Base-by-base conservation (phyloP, 2,113 vertebrate genomes). In the Cebus imitator region DNA sequence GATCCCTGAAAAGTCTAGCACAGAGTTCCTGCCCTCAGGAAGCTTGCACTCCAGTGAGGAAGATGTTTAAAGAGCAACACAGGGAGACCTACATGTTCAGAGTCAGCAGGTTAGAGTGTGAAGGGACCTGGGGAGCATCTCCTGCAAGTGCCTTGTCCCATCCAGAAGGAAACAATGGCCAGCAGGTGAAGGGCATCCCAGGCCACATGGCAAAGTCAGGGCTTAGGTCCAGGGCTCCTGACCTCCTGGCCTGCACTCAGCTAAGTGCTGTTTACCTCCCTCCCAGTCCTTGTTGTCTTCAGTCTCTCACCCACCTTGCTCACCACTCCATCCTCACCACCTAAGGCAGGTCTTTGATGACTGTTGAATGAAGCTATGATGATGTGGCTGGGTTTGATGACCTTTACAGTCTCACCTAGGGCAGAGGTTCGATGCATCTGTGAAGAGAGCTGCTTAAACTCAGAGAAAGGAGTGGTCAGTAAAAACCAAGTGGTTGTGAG, bases 11-110 rank as follows among this genome's bases (percentile, higher is more conserved):
- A 70, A 43, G n/a, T 5, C 45, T 17, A 32, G 5, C 14, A 13
- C 4, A 12, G 72, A 45, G 25, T 8, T 27, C 8, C 20, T 61
- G 55, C 12, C 27, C 32, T 57, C 23, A 25, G 20, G 32, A 6
- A 27, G n/a, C 48, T 8, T 2, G 2, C 2, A 3, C 27, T 57
- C 18, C 1, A 1, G 13, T 0, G 2, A n/a, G 75, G 57, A 66
- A 37, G 55, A 52, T 1, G 17, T 21, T n/a, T 23, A 25, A 50
- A 68, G 18, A 61, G n/a, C 23, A 45, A 1, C 27, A 32, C 3
- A n/a, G 1, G 0, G 18, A 48, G 20, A 27, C 37, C 25, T 72
- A 30, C 6, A 14, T 0, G 3, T 79, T 21, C 76, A 45, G 17
- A 40, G 48, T 5, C 20, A 13, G 32, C 37, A 87, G 23, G 40